These are phyloP conservation scores for Heliconius nattereri DNA, from an alignment of 1,140 invertebrate species.

Conservation along the genomic window DNA sequence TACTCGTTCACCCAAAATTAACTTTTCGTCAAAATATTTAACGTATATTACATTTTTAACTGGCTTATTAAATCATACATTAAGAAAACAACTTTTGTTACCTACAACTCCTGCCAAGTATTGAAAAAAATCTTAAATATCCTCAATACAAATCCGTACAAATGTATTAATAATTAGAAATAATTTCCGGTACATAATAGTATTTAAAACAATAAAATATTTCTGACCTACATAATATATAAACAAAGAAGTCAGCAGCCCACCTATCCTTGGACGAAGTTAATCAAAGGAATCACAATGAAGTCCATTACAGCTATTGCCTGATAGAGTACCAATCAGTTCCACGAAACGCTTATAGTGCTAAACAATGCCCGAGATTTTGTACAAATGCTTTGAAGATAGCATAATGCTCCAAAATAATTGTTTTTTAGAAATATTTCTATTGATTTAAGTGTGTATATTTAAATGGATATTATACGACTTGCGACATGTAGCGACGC, in stretches of 20 bases:
- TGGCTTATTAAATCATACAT: too few species aligned
- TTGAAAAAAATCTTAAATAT: too few species aligned
- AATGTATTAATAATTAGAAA: neutral
- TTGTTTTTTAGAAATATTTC: too few species aligned
- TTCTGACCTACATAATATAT: neutral
- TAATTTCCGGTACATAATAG: neutral
- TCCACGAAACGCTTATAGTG: slow-evolving; percentile 13
- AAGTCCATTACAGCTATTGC: slow-evolving; percentile 42
- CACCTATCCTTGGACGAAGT: slow-evolving; percentile 46
- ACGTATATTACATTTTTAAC: too few species aligned
- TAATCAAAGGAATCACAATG: slow-evolving; percentile 58
- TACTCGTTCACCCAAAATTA: too few species aligned
- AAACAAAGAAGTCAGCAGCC: neutral
- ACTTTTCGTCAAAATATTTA: too few species aligned
- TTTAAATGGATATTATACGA: too few species aligned
- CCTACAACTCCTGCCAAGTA: too few species aligned
- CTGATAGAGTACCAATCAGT: slow-evolving; percentile 32
- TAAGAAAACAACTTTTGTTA: too few species aligned
- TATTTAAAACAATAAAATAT: neutral
- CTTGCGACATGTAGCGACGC: too few species aligned
- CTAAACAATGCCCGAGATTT: neutral
- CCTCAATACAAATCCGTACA: too few species aligned
- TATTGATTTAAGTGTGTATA: too few species aligned
- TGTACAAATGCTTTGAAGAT: neutral
- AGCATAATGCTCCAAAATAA: neutral